Evolutionary conservation across 1,140 invertebrate genomes (phyloP).

Genomic region (Pogonognathellus flavescens): DNA sequence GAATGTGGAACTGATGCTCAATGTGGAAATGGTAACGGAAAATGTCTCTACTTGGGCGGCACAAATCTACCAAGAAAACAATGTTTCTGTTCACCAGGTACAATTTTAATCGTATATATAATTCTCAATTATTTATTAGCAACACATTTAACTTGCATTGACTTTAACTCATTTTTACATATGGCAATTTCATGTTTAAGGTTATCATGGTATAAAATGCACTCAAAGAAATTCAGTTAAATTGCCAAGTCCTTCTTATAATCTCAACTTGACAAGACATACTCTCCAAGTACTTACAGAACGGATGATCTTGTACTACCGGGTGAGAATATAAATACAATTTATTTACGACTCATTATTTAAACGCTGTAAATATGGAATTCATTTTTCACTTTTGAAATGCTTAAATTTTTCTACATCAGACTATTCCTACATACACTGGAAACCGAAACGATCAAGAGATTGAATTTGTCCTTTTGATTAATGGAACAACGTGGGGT

Average conservation of each 20-base stretch:
- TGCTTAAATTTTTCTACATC: neutral
- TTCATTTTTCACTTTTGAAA: too few species aligned
- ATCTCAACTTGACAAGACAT: constrained; percentile 59
- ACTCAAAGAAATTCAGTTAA: constrained; percentile 59
- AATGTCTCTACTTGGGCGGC: constrained; percentile 84
- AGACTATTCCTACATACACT: neutral
- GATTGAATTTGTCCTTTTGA: constrained; percentile 53
- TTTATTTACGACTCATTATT: too few species aligned
- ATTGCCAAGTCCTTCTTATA: constrained; percentile 52
- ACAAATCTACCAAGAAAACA: constrained; percentile 84
- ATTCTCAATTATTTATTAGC: too few species aligned
- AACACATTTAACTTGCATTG: too few species aligned
- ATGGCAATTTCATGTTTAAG: too few species aligned
- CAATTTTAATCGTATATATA: too few species aligned
- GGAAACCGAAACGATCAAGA: constrained; percentile 40
- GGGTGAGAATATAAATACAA: too few species aligned
- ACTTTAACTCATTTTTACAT: too few species aligned
- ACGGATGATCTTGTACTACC: constrained; percentile 62
- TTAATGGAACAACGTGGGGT: constrained; percentile 57
- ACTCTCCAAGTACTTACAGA: constrained; percentile 61
- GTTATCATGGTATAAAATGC: constrained; percentile 65
- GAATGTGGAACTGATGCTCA: constrained; percentile 86
- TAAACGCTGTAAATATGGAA: too few species aligned
- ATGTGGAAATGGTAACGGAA: constrained; percentile 81
- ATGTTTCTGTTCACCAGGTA: constrained; percentile 83